phyloP scores from a whole-genome alignment of 2,888 invertebrate species.

The Syritta pipiens region DNA sequence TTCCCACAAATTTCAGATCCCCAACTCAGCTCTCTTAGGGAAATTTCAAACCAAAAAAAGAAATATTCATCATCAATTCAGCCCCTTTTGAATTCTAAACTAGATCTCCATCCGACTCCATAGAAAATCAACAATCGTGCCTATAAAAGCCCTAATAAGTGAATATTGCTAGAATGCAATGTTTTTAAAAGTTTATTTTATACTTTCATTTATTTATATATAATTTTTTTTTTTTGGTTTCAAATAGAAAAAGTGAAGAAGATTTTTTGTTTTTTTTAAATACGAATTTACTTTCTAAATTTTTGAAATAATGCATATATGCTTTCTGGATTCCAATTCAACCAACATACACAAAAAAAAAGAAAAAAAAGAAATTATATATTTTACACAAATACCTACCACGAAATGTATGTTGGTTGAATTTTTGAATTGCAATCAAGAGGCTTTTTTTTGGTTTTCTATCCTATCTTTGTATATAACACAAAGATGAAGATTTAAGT shows the following conservation, averaged over 20 bases:
- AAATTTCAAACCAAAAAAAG: background rate
- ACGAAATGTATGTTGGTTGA: slow-evolving; percentile 46
- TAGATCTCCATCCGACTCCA: slow-evolving; percentile 44
- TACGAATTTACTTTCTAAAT: slow-evolving; percentile 32
- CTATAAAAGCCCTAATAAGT: slow-evolving; percentile 34
- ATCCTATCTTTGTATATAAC: slow-evolving; percentile 62
- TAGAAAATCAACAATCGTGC: slow-evolving; percentile 48
- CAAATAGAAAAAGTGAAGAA: slow-evolving; percentile 49
- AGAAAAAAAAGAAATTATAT: slow-evolving; percentile 6
- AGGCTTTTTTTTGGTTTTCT: no score
- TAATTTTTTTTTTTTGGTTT: slow-evolving; percentile 15
- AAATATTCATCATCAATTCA: no score
- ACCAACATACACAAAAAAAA: slow-evolving; percentile 42
- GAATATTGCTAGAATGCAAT: slow-evolving; percentile 55
- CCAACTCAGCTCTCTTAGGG: background rate
- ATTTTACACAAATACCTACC: slow-evolving; percentile 52
- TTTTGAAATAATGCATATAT: slow-evolving; percentile 20
- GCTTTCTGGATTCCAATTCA: slow-evolving; percentile 15
- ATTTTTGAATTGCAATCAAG: slow-evolving; percentile 15
- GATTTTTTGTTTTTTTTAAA: slow-evolving; percentile 10
- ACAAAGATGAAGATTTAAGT: slow-evolving; percentile 52
- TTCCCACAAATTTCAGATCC: background rate
- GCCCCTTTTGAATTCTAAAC: background rate
- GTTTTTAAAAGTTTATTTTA: slow-evolving; percentile 12
- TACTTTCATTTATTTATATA: background rate